Evolutionary conservation across 1,140 invertebrate species (phyloP).

Genomic region (Aphaenogaster rudis): DNA sequence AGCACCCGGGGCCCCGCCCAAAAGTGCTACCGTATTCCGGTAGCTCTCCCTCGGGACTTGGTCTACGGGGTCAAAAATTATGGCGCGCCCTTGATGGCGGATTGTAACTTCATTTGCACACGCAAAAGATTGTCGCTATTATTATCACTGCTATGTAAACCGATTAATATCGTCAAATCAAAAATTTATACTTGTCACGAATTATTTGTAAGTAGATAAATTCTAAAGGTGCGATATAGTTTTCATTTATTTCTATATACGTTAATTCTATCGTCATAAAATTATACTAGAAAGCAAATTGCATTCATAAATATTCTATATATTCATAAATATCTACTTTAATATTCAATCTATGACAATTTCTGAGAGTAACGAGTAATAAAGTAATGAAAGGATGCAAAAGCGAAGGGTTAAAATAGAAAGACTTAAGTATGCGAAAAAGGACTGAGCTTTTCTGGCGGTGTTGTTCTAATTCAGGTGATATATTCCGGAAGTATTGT

Average conservation of each 20-base stretch:
- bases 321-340: not conserved
- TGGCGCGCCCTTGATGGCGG: constrained; percentile 9
- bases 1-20: constrained; percentile 38
- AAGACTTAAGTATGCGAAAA: not conserved
- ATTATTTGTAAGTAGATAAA: not conserved
- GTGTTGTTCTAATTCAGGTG: not conserved
- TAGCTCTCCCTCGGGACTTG: constrained; percentile 42
- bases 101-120: constrained; percentile 22
- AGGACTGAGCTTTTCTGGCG: not conserved
- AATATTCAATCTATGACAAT: not conserved
- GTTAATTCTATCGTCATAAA: not conserved
- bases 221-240: not conserved
- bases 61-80: constrained; percentile 41
- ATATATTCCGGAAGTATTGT: not conserved
- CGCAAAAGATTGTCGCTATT: not conserved
- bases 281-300: not conserved
- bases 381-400: no score
- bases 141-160: not conserved
- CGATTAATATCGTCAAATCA: not conserved
- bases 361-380: not conserved
- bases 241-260: not conserved
- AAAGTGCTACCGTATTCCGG: constrained; percentile 54
- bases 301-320: not conserved
- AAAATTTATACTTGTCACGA: not conserved
- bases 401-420: not conserved